These are phyloP conservation scores for Charadrius vociferus DNA, from an alignment of 2,113 vertebrate genomes.

Conservation along the genomic window DNA sequence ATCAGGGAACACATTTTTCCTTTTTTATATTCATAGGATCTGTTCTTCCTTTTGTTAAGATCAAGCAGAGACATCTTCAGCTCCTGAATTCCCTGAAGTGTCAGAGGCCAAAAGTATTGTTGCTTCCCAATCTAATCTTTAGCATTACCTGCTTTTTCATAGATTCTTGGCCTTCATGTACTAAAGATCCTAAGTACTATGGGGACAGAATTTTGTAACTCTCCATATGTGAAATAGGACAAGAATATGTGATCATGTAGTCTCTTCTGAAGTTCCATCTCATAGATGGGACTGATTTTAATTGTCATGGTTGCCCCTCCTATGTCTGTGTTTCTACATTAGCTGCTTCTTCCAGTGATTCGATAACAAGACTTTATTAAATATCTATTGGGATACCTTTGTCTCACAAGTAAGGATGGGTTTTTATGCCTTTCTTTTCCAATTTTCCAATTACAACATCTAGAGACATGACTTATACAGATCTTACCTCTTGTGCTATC, in stretches of 20 bases:
- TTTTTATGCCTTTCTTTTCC: background rate
- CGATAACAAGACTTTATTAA: background rate
- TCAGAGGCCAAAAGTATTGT: background rate
- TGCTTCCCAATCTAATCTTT: background rate
- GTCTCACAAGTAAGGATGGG: background rate
- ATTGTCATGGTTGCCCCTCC: background rate
- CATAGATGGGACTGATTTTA: background rate
- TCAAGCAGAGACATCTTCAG: background rate
- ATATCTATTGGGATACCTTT: background rate
- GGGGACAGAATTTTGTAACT: background rate
- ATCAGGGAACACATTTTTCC: background rate
- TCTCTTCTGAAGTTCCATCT: background rate
- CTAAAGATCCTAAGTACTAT: background rate
- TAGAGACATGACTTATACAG: background rate
- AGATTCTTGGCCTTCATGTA: background rate
- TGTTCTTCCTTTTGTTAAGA: background rate
- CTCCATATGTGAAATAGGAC: background rate
- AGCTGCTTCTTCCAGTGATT: background rate
- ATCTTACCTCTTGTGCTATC: background rate
- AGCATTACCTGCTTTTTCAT: background rate
- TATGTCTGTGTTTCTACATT: background rate
- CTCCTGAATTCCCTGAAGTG: background rate
- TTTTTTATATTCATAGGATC: background rate
- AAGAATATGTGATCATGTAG: background rate
- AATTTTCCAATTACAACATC: background rate